Evolutionary conservation across 2,888 invertebrate genomes (phyloP), one percentile per base, ranked within the genome.

Genomic region (Eupsilia transversa): DNA sequence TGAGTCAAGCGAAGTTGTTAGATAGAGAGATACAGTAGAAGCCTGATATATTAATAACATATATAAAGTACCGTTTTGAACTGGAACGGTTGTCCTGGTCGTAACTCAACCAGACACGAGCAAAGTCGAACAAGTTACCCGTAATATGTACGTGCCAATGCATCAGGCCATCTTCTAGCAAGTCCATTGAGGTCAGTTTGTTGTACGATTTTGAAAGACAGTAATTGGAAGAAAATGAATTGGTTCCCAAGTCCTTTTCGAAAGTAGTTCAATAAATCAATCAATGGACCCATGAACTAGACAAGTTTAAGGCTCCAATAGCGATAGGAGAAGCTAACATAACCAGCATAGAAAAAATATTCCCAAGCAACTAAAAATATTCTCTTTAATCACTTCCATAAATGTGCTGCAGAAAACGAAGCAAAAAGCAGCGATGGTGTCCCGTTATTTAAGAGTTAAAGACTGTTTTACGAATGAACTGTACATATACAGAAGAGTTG

Each of bases 381-480:
- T 74, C 54, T 52, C 43, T 43, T 82, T 85, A 82, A 82, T 84
- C 70, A 76, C 72, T 72, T 67, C 77, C 80, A 76, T 78, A 74
- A 76, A 74, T 46, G 72, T 59, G 60, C 54, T 60, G 61, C 54
- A 72, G 72, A 67, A 74, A 79, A 72, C 54, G 61, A 71, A 72
- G 83, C 72, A 82, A 84, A 77, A 85, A 80, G 63, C 54, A 65
- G 38, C 68, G 64, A 61, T 61, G 46, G 57, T 20, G 54, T 80
- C 70, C 87, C 87, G 87, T 87, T 87, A 87, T 56, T 78, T 78
- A 75, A 81, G 76, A 75, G 71, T 77, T 70, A 76, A 72, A 79
- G 72, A 73, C 64, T 80, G 81, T 82, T 84, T 87, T 73, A 84
- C 72, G 69, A 80, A 73, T 69, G 70, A 80, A 82, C 79, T 80